Evolutionary conservation across 2,888 invertebrate genomes (phyloP).

Genomic region (Adineta ricciae): DNA sequence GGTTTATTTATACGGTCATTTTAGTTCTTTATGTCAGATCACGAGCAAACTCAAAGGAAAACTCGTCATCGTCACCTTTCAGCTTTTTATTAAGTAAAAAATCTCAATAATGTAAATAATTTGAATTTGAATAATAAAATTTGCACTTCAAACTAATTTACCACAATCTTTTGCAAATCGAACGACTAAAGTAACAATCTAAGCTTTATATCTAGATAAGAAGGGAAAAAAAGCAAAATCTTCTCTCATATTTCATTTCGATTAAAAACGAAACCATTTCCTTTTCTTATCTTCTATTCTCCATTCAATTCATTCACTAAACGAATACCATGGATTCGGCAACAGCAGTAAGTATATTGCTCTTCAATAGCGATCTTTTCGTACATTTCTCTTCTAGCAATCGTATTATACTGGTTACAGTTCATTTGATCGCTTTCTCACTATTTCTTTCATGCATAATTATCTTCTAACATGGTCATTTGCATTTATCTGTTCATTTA

Average conservation of each 20-base stretch:
- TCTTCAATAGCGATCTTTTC: not conserved
- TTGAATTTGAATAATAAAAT: no score
- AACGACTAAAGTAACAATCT: no score
- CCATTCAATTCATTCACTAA: not conserved
- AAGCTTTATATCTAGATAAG: no score
- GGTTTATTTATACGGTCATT: no score
- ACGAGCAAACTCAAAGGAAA: no score
- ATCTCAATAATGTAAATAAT: no score
- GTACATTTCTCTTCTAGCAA: not conserved
- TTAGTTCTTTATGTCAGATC: no score
- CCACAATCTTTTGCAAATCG: no score
- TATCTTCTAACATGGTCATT: not conserved
- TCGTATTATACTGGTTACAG: not conserved
- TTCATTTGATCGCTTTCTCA: not conserved
- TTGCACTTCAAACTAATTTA: no score
- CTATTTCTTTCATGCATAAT: not conserved
- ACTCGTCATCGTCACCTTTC: no score
- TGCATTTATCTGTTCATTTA: not conserved
- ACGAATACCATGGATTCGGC: not conserved
- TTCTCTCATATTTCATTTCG: not conserved
- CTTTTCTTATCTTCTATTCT: not conserved
- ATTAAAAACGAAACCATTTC: not conserved
- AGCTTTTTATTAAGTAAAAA: no score
- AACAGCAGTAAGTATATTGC: not conserved
- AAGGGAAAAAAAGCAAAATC: no score